Base-by-base conservation (phyloP, 2,888 invertebrate species). In the Platerodrilus igneus region DNA sequence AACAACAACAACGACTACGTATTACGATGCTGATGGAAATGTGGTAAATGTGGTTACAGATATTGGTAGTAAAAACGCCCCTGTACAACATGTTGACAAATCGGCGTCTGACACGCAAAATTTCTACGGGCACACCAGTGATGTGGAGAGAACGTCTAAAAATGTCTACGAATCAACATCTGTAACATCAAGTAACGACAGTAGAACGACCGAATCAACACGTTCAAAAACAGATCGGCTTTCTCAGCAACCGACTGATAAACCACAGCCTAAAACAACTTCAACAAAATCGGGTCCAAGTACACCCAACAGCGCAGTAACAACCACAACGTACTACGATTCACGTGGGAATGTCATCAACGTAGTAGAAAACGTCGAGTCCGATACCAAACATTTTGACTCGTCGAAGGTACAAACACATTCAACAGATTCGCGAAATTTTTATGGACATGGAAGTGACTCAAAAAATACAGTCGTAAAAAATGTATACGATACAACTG, bases 1-100 rank as follows among this genome's bases (percentile, higher is more conserved):
- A 4, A 50, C 55, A 4, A 64, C 63, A 9, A 67, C 65, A 1
- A 65, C 64, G 5, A 64, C 58, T 7, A 67, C 66, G 0, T 63
- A 64, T 44, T 68, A 69, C 37, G 69, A 68, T 50, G 61, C 66
- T 1, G 58, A 59, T 39, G 67, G 67, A 11, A 68, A 67, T 39
- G 54, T 64, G 4, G 48, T 66, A 14, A 64, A 64, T 45, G 62
- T 59, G 8, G 50, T 59, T 11, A 62, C 60, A 1, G 59, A 62
- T 40, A 60, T 60, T 10, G 62, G 63, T 38, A 38, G 36, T 31
- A 34, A 40, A 34, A 43, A 37, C 11, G 17, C 19, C n/a, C 40
- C 42, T 4, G 19, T 14, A 6, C n/a, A n/a, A n/a, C n/a, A n/a
- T n/a, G n/a, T n/a, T n/a, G n/a, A n/a, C n/a, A n/a, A n/a, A n/a